Conservation (phyloP, 2,797 vertebrate species). For the Staurois parvus region DNA sequence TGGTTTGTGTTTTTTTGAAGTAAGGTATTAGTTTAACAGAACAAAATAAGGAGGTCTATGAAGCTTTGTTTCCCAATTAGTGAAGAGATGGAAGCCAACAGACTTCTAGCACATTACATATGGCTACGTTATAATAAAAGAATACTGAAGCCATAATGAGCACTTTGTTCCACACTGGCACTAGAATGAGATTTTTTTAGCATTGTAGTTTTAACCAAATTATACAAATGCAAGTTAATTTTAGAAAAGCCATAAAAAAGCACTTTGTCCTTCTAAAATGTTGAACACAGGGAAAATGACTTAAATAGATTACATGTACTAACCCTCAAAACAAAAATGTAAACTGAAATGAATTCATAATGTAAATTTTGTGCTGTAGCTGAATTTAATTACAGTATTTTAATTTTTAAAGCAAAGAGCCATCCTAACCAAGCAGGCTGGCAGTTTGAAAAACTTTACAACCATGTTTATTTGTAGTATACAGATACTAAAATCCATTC, state of each 20-base stretch:
- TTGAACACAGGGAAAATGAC: too few species aligned
- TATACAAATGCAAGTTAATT: conserved; percentile 51
- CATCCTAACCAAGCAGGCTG: conserved; percentile 76
- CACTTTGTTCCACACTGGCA: background rate
- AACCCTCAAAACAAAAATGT: conserved; percentile 68
- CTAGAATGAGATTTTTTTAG: conserved; percentile 17
- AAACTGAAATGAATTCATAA: conserved; percentile 70
- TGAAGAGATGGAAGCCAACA: too few species aligned
- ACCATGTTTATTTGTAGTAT: conserved; percentile 78
- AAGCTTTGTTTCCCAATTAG: too few species aligned
- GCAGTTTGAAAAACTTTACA: conserved; percentile 78
- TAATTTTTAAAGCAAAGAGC: conserved; percentile 74
- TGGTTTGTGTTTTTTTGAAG: background rate
- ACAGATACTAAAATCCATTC: conserved; percentile 89
- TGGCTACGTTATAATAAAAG: background rate
- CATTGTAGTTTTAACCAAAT: conserved; percentile 58
- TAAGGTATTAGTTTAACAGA: background rate
- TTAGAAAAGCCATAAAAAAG: too few species aligned
- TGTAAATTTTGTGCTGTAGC: conserved; percentile 82
- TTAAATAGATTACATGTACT: conserved; percentile 67
- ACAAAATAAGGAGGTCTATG: background rate
- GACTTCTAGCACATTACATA: too few species aligned
- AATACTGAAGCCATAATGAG: background rate
- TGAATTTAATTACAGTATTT: conserved; percentile 78
- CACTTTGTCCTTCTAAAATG: too few species aligned